phyloP scores from a whole-genome alignment of 2,888 invertebrate genomes.

The Anagyrus pseudococci region DNA sequence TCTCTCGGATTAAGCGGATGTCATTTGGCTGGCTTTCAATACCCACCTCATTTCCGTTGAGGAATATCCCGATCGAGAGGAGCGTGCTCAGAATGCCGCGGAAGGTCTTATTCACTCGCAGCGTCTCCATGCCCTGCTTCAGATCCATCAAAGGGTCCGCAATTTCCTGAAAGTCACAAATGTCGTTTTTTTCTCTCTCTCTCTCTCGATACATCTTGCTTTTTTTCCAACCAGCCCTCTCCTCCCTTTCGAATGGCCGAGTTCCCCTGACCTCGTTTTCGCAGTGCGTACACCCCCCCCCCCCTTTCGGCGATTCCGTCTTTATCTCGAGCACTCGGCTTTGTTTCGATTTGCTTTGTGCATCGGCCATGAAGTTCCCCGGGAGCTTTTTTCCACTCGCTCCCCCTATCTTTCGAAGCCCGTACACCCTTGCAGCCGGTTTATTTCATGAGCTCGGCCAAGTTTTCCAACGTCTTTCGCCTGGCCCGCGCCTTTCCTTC shows the following conservation, averaged over 20 bases:
- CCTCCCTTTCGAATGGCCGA: neutral
- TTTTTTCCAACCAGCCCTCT: neutral
- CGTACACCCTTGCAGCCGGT: too few species aligned
- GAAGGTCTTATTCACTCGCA: slow-evolving; percentile 93
- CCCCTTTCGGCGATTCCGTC: too few species aligned
- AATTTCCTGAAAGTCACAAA: slow-evolving; percentile 75
- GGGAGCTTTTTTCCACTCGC: too few species aligned
- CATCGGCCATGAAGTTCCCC: too few species aligned
- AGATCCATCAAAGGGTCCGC: slow-evolving; percentile 98
- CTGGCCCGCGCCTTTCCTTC: too few species aligned
- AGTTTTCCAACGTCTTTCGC: too few species aligned
- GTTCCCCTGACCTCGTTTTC: slow-evolving; percentile 18
- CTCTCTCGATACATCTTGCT: neutral
- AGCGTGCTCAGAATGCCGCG: slow-evolving; percentile 92
- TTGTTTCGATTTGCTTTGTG: too few species aligned
- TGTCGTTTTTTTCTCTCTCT: slow-evolving; percentile 4
- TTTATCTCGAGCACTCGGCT: too few species aligned
- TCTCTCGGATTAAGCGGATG: slow-evolving; percentile 52
- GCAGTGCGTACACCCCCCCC: neutral
- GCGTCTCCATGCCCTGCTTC: slow-evolving; percentile 93
- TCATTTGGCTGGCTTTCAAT: slow-evolving; percentile 53
- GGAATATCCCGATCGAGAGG: slow-evolving; percentile 93
- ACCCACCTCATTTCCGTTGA: slow-evolving; percentile 80
- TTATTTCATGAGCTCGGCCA: too few species aligned
- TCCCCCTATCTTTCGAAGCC: too few species aligned